phyloP scores from a whole-genome alignment of 2,797 vertebrate genomes.

The Astyanax mexicanus region DNA sequence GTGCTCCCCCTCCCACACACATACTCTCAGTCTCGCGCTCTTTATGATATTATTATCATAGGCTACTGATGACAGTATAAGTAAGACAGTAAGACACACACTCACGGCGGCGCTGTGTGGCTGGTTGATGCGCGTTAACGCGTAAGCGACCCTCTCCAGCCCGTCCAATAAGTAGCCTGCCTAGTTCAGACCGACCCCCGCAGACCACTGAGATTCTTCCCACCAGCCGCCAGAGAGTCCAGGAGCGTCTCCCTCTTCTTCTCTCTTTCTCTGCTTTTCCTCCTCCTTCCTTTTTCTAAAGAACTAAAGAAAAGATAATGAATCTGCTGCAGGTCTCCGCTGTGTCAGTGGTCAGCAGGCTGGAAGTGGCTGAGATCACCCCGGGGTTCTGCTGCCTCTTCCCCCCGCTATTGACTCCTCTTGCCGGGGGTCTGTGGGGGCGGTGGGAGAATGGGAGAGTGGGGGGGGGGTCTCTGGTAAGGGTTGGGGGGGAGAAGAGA shows the following conservation, averaged over 20 bases:
- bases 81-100: no score
- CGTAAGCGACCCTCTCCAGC: not conserved
- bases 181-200: not conserved
- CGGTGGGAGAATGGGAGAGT: not conserved
- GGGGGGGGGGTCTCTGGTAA: not conserved
- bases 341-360: not conserved
- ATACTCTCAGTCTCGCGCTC: no score
- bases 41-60: no score
- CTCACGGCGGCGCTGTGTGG: not conserved
- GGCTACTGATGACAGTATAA: no score
- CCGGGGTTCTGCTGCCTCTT: not conserved
- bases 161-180: no score
- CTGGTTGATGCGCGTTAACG: no score
- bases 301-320: slow-evolving; percentile 40
- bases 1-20: not conserved
- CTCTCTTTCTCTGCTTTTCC: not conserved
- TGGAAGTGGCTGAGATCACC: slow-evolving; percentile 2
- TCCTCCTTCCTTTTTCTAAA: slow-evolving; percentile 7
- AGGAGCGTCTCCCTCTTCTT: slow-evolving; percentile 47
- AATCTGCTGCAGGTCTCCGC: no score
- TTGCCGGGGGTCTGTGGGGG: not conserved
- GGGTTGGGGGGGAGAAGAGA: not conserved
- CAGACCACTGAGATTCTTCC: slow-evolving; percentile 35
- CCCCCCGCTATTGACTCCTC: not conserved
- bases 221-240: slow-evolving; percentile 42